phyloP scores from a whole-genome alignment of 2,797 vertebrate genomes.

The Poecilia velifera region DNA sequence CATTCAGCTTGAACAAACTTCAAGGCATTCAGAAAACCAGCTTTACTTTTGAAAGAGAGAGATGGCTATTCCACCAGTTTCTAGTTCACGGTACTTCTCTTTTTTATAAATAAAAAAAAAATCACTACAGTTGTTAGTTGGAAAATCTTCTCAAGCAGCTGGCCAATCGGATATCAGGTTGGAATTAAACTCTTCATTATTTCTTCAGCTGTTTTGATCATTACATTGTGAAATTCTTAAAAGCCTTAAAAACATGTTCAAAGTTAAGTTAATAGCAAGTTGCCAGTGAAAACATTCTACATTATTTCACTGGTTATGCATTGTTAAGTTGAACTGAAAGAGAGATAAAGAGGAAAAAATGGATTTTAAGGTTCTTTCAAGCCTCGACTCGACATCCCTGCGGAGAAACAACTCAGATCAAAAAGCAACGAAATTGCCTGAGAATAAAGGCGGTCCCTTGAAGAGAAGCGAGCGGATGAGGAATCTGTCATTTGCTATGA shows the following conservation, averaged over 20 bases:
- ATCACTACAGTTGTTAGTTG: background rate
- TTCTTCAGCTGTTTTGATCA: background rate
- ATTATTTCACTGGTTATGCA: constrained; percentile 11
- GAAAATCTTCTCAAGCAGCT: background rate
- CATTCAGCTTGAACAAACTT: background rate
- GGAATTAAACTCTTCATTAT: background rate
- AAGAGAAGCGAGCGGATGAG: constrained; percentile 50
- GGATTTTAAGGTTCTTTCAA: constrained; percentile 64
- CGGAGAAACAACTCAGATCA: constrained; percentile 59
- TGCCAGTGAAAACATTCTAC: background rate
- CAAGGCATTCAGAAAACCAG: background rate
- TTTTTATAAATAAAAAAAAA: too few relatives aligned
- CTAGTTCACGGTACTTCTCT: background rate
- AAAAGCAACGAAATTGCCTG: constrained; percentile 62
- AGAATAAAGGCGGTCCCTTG: constrained; percentile 63
- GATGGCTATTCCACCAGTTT: background rate
- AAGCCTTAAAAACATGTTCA: background rate
- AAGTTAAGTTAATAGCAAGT: background rate
- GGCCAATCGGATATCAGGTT: background rate
- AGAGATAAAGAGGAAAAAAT: constrained; percentile 41
- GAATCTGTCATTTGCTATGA: constrained; percentile 64
- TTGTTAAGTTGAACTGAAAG: constrained; percentile 39
- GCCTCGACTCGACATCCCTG: constrained; percentile 36
- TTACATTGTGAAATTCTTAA: background rate
- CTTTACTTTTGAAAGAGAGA: background rate